A percentile compares a stretch with the other conserved stretches of the same genome.
phyloP scores from a whole-genome alignment of 2,113 vertebrate species.

The Anhinga rufa region DNA sequence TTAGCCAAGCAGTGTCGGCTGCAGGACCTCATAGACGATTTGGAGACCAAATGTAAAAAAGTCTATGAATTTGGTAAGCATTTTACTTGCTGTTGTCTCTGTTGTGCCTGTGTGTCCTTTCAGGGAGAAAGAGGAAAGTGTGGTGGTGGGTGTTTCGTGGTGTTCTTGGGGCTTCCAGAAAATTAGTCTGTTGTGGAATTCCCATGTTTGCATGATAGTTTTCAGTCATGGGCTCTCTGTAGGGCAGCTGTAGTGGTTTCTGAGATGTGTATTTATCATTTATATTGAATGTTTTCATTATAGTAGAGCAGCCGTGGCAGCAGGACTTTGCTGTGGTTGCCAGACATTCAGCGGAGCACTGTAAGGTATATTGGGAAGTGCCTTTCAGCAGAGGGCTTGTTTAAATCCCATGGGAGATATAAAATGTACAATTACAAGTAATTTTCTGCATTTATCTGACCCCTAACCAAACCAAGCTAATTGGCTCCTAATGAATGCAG shows the following conservation, averaged over 20 bases:
- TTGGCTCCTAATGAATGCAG: background rate
- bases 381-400: background rate
- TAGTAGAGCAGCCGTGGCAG: background rate
- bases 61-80: slow-evolving; percentile 90
- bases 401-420: background rate
- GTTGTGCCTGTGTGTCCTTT: background rate
- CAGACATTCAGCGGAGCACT: background rate
- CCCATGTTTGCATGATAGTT: background rate
- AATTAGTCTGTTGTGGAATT: background rate
- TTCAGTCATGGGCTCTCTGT: background rate
- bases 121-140: background rate
- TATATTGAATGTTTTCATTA: background rate
- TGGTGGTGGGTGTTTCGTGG: background rate
- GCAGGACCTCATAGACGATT: slow-evolving; percentile 84
- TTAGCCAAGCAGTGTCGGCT: slow-evolving; percentile 95
- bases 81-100: background rate
- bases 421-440: background rate
- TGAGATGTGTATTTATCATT: background rate
- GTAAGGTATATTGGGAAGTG: background rate
- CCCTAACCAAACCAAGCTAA: background rate
- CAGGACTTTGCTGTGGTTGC: background rate
- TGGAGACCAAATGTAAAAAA: slow-evolving; percentile 92
- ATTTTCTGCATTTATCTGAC: background rate
- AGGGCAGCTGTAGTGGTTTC: background rate
- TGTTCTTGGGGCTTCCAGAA: background rate